These are phyloP conservation scores for Phycodurus eques DNA, from an alignment of 2,113 vertebrate genomes.

Conservation along the genomic window DNA sequence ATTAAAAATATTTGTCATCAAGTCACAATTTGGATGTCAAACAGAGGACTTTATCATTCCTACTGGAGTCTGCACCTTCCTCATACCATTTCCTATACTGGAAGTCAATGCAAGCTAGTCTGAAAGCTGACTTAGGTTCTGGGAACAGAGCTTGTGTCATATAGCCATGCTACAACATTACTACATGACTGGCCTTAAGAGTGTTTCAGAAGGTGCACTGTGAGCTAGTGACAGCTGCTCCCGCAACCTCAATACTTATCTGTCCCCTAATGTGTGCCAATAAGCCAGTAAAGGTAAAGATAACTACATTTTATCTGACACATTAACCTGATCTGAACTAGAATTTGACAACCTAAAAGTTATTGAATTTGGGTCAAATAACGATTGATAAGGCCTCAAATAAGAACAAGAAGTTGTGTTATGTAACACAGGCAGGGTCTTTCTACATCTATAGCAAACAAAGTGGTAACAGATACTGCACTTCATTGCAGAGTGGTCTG, in stretches of 20 bases:
- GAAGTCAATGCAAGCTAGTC: background rate
- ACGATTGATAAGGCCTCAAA: background rate
- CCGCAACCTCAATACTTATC: conserved; percentile 32
- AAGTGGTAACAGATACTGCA: background rate
- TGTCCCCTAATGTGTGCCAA: conserved; percentile 16
- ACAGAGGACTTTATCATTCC: background rate
- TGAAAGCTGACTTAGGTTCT: background rate
- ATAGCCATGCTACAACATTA: background rate
- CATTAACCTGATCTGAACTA: background rate
- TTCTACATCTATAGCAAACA: background rate
- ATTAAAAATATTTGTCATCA: too few relatives aligned
- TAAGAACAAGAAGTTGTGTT: background rate
- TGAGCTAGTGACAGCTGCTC: conserved; percentile 19
- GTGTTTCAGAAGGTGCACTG: conserved; percentile 21
- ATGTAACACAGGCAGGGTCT: background rate
- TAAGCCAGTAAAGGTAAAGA: background rate
- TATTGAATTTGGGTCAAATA: background rate
- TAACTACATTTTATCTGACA: background rate
- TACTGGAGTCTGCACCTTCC: background rate
- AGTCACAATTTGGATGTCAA: background rate
- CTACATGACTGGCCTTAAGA: conserved; percentile 11
- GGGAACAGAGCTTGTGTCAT: background rate
- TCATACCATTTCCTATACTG: background rate
- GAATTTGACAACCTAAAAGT: background rate
- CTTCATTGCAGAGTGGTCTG: background rate